Conservation (phyloP, 2,113 vertebrate genomes). For the Romanogobio albipinnatus region DNA sequence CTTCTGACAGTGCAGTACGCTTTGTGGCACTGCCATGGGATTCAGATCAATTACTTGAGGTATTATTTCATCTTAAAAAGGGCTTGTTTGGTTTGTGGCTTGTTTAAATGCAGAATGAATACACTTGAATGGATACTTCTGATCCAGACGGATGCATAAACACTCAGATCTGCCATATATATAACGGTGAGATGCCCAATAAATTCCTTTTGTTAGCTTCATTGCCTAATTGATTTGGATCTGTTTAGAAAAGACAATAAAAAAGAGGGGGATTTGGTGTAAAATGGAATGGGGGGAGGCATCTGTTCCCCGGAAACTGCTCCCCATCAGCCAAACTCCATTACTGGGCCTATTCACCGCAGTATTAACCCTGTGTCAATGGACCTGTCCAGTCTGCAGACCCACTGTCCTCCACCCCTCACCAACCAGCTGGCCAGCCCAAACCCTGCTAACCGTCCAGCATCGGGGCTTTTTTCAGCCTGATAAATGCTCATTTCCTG, state of each 20-base stretch:
- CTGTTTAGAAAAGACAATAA: constrained; percentile 58
- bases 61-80: constrained; percentile 51
- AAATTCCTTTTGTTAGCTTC: constrained; percentile 48
- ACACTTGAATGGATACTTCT: constrained; percentile 33
- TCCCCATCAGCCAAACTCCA: constrained; percentile 51
- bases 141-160: constrained; percentile 48
- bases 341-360: constrained; percentile 40
- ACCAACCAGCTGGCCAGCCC: constrained; percentile 51
- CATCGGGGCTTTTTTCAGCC: constrained; percentile 33
- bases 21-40: constrained; percentile 38
- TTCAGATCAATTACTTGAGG: constrained; percentile 52
- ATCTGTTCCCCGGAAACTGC: constrained; percentile 67
- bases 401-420: constrained; percentile 25
- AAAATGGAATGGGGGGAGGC: constrained; percentile 61
- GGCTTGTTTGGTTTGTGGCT: constrained; percentile 31
- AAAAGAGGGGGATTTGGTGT: constrained; percentile 47
- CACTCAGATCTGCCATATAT: constrained; percentile 57
- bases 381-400: constrained; percentile 47
- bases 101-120: constrained; percentile 38
- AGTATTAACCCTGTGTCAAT: constrained; percentile 54
- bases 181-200: constrained; percentile 53
- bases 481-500: constrained; percentile 61
- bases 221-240: constrained; percentile 66
- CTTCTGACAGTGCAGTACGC: constrained; percentile 35
- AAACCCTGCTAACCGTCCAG: constrained; percentile 13